Base-by-base conservation (phyloP, 23 tunicate genomes). In the Ascidia mentula region DNA sequence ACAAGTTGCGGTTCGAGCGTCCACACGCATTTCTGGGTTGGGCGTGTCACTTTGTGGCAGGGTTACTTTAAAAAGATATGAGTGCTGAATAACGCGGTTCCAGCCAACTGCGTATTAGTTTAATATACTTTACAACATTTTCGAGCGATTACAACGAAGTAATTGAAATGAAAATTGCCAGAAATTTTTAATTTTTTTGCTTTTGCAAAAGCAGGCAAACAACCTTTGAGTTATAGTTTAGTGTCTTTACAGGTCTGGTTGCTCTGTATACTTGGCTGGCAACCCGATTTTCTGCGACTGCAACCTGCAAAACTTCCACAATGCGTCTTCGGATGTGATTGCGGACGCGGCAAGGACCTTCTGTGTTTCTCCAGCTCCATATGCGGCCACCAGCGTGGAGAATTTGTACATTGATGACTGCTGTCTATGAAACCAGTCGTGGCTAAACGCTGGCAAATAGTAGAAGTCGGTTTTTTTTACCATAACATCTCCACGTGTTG, bases 201-300 rank as follows among this genome's bases (percentile, higher is more conserved):
- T 17, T 17, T 45, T 45, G 17, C 18, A 45, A 45, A 45, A 45
- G 18, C 17, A 45, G 60, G 18, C 18, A 17, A 45, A 45, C 18
- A 45, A 17, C 60, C 60, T 17, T 18, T 45, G 18, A 17, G 18
- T 17, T 45, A n/a, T n/a, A n/a, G n/a, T n/a, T n/a, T n/a, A n/a
- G n/a, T n/a, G n/a, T n/a, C n/a, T n/a, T 9, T 1, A 5, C 13
- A 53, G 65, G 24, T 5, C 7, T 9, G 22, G 28, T 45, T 86
- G 46, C 71, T 60, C 76, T 22, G 8, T 86, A 0, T 69, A 86
- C 39, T 80, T 86, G 26, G 90, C 80, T 38, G 90, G 90, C 34
- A 86, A 86, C 76, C 90, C 90, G 75, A 46, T 86, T 9, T 86
- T 86, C 74, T 86, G 90, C 71, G 90, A 86, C 42, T 86, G 90